phyloP scores from a whole-genome alignment of 1,140 invertebrate genomes.

The Plectrocnemia conspersa region DNA sequence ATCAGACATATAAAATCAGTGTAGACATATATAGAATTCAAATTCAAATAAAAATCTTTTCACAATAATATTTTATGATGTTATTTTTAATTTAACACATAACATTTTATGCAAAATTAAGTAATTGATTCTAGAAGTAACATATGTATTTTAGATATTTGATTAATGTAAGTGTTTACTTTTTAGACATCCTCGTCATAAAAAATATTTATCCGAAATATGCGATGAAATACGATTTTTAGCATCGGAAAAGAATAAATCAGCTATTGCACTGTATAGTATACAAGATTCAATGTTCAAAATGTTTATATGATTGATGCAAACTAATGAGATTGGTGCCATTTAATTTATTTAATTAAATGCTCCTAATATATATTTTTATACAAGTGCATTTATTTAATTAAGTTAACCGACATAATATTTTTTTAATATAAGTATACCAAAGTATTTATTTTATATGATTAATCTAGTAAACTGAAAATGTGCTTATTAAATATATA shows the following conservation, averaged over 20 bases:
- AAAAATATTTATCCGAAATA: conserved; percentile 55
- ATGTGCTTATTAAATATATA: too few species aligned
- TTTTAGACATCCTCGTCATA: conserved; percentile 55
- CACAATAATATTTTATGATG: background rate
- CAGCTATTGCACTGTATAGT: conserved; percentile 56
- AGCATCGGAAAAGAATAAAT: conserved; percentile 50
- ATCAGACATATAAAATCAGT: conserved; percentile 19
- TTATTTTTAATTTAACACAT: background rate
- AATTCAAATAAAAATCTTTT: conserved; percentile 13
- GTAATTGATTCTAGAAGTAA: too few species aligned
- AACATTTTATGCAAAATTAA: background rate
- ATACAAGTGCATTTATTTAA: too few species aligned
- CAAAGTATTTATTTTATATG: background rate
- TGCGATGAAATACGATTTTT: conserved; percentile 56
- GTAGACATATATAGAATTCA: too few species aligned
- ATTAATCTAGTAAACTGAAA: background rate
- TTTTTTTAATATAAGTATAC: background rate
- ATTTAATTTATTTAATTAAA: background rate
- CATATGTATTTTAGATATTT: background rate
- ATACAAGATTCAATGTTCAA: conserved; percentile 43
- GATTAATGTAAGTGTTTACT: conserved; percentile 33
- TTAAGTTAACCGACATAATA: too few species aligned
- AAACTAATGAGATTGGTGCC: too few species aligned
- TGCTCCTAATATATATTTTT: too few species aligned
- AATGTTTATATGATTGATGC: conserved; percentile 36